Evolutionary conservation across 2,797 vertebrate genomes (phyloP).

Genomic region (Oreonectes daqikongensis): DNA sequence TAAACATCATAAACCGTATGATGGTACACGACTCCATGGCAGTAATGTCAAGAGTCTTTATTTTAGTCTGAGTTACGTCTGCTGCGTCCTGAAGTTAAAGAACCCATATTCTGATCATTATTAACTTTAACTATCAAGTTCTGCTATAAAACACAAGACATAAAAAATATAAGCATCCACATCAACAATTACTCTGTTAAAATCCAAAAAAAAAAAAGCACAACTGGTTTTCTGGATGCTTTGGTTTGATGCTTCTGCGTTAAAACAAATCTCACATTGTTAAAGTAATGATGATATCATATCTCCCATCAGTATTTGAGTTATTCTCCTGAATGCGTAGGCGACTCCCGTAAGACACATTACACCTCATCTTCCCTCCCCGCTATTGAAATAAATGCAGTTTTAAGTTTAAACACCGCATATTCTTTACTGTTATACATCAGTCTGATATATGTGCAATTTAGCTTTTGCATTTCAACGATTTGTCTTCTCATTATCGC

Average conservation of each 20-base stretch:
- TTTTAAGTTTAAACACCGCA: neutral
- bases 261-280: neutral
- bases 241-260: neutral
- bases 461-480: neutral
- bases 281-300: neutral
- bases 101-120: no score
- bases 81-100: no score
- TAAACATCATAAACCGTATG: no score
- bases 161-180: no score
- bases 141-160: no score
- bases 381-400: neutral
- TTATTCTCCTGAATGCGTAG: neutral
- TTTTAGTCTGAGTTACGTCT: no score
- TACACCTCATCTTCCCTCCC: neutral
- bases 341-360: neutral
- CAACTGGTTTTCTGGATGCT: neutral
- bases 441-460: neutral
- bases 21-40: neutral
- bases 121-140: no score
- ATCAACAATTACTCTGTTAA: no score
- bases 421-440: neutral
- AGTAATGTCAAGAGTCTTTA: neutral
- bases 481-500: neutral
- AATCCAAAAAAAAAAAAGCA: no score
- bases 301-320: no score